phyloP scores from a whole-genome alignment of 2,888 invertebrate species.

The Odontothrips loti region DNA sequence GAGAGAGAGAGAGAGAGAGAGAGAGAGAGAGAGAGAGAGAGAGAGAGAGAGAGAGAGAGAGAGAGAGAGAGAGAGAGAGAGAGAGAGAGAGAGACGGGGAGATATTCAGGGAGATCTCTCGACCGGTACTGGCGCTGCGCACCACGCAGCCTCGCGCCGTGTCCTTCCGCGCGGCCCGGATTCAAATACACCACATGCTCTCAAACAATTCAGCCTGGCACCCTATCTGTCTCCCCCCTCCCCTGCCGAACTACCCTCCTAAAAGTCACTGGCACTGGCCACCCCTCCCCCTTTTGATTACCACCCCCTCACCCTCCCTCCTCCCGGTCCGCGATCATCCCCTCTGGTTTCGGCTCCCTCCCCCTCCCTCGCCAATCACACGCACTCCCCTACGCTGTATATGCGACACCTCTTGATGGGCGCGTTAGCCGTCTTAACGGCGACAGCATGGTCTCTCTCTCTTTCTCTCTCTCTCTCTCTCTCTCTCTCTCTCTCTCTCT shows the following conservation, averaged over 20 bases:
- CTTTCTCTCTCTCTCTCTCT: not conserved
- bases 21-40: not conserved
- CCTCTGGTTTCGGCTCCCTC: not conserved
- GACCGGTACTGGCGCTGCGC: not conserved
- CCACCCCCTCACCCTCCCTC: not conserved
- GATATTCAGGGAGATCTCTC: not conserved
- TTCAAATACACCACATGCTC: not conserved
- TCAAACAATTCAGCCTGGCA: conserved; percentile 1
- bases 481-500: not conserved
- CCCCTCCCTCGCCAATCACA: not conserved
- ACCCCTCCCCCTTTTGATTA: not conserved
- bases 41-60: not conserved
- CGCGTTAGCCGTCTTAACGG: not conserved
- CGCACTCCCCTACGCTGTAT: not conserved
- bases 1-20: not conserved
- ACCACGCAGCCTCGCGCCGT: not conserved
- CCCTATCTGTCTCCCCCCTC: not conserved
- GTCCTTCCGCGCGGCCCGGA: not conserved
- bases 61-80: not conserved
- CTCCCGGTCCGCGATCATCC: not conserved
- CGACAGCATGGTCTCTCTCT: not conserved
- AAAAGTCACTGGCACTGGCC: not conserved
- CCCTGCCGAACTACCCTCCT: not conserved
- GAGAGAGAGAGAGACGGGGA: not conserved
- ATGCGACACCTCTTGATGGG: conserved; percentile 21